Evolutionary conservation across 2,797 vertebrate genomes (phyloP), one percentile per base, ranked within the genome.

Genomic region (Pseudochirops cupreus): DNA sequence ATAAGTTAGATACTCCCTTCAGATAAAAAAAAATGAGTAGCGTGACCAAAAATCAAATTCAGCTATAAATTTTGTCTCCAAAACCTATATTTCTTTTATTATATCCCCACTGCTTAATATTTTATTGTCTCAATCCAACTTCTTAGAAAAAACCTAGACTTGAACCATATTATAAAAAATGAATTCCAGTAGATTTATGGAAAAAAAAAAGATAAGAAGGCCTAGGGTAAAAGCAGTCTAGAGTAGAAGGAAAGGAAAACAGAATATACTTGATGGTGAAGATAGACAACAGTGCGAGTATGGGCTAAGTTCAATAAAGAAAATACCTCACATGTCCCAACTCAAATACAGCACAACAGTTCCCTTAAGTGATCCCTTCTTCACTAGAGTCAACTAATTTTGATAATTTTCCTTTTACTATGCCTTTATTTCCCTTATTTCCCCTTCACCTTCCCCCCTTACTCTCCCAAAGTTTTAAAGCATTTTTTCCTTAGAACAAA

Each of bases 81-180:
- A 33, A 62, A 62, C 29, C 55, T 52, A 2, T 93, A 93, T 96
- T 13, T 29, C 52, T 94, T 94, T 26, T 92, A 13, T 14, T 50
- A 95, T 18, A 92, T 57, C 56, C 0, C 33, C 13, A 95, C 94
- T 96, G 93, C 93, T 97, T 62, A 33, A 62, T 95, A 98, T 92
- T 91, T 92, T 92, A 93, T 94, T 97, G 96, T 95, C 97, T 97
- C 96, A 96, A 31, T 93, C 91, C 94, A 92, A 91, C 91, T 95
- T 89, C 93, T 97, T 62, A 14, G 98, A 98, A 97, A 96, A 93
- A 90, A 46, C 18, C 58, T 94, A 93, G 91, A 14, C 94, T 91
- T 90, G 95, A 95, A 96, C 91, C 67, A 91, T 97, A 91, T 91
- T 39, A n/a, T 96, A 46, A 91, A 94, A 94, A 91, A 52, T 93